Base-by-base conservation (phyloP, 2,113 vertebrate genomes). In the Ellobius talpinus region DNA sequence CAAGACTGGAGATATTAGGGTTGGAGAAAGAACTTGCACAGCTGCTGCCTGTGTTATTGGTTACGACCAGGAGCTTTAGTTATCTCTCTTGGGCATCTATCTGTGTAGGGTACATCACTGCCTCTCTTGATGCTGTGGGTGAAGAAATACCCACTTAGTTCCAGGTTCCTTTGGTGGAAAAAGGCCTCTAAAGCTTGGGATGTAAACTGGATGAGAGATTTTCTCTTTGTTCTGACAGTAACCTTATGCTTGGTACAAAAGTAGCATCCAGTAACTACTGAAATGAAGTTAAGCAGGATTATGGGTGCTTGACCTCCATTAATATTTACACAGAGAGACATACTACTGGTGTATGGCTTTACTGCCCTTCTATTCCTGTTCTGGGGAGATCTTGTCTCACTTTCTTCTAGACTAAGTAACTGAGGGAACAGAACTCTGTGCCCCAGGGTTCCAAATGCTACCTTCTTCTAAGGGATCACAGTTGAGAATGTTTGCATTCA, bases 261-360 rank as follows among this genome's bases (percentile, higher is more conserved):
- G 55, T 36, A 58, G 93, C 11, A 17, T n/a, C 93, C 66, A 39
- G 87, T 73, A 55, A 93, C 52, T 82, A 52, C 21, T 70, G 45
- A 61, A 79, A 58, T 90, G n/a, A 50, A 87, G 68, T 73, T 26
- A 76, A 55, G 24, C 11, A 88, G n/a, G 17, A 45, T 82, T 78
- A 29, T 21, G 91, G 63, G 63, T 74, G 7, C 36, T 84, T 93
- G 42, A 74, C 55, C 5, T 66, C n/a, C 70, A 95, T 0, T 72
- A 70, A 92, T 39, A 36, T 96, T 78, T 31, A 23, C 10, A 1
- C n/a, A 45, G 74, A 61, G 52, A 89, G 55, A 50, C 61, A 50
- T 5, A 8, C 47, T 82, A 5, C 45, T 24, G 11, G 11, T 11
- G 66, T 68, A 13, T 52, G 19, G 17, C 4, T 14, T 0, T 0